Evolutionary conservation across 1,140 invertebrate species (phyloP).

Genomic region (Drosophila oshimai): DNA sequence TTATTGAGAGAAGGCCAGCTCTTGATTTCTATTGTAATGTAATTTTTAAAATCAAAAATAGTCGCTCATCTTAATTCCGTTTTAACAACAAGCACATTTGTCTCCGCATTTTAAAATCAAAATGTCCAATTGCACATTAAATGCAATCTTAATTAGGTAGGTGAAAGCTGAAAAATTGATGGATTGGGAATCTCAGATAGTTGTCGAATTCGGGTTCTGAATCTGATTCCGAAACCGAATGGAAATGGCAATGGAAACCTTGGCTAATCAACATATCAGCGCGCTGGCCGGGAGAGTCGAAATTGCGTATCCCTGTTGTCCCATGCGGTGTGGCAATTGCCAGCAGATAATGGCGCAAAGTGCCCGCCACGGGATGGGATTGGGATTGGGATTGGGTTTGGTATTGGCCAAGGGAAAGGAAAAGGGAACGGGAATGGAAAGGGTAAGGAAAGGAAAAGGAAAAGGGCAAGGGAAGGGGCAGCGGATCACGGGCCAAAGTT

Average conservation of each 20-base stretch:
- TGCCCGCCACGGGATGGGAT: conserved; percentile 42
- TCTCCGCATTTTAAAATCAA: too few relatives aligned
- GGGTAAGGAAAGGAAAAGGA: background rate
- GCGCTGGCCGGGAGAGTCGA: too few relatives aligned
- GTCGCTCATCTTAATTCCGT: too few relatives aligned
- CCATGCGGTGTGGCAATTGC: conserved; percentile 72
- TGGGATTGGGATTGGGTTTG: background rate
- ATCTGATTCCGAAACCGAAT: background rate
- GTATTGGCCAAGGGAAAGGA: background rate
- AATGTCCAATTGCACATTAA: too few relatives aligned
- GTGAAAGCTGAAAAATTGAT: too few relatives aligned
- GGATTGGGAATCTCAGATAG: background rate
- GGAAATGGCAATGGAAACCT: conserved; percentile 29
- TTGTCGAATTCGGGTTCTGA: background rate
- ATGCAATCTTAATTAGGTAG: too few relatives aligned
- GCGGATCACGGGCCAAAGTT: conserved; percentile 24
- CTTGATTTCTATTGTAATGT: too few relatives aligned
- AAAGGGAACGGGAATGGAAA: background rate
- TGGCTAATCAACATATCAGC: conserved; percentile 74
- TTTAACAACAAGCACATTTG: too few relatives aligned
- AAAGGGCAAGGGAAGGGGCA: background rate
- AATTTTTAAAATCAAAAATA: too few relatives aligned
- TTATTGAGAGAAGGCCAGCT: too few relatives aligned
- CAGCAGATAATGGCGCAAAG: conserved; percentile 71
- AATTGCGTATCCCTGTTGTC: conserved; percentile 54